Evolutionary conservation across 2,113 vertebrate species (phyloP).

Genomic region (Coturnix japonica): DNA sequence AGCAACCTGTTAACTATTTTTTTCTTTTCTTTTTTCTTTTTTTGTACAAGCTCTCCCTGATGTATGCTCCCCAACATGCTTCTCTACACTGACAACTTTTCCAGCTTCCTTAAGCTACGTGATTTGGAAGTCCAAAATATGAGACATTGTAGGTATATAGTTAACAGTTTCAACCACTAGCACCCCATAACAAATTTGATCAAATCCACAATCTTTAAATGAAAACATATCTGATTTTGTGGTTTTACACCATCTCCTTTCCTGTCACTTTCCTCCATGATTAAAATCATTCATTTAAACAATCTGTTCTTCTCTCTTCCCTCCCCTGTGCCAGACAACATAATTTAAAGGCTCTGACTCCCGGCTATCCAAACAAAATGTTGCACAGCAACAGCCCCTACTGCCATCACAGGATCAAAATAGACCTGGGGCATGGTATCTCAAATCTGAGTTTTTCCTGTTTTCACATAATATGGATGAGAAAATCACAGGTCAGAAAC

Average conservation of each 20-base stretch:
- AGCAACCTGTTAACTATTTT: not conserved
- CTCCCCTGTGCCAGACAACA: not conserved
- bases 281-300: constrained; percentile 4
- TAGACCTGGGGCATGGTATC: not conserved
- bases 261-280: not conserved
- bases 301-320: constrained; percentile 26
- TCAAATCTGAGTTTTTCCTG: not conserved
- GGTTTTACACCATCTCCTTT: not conserved
- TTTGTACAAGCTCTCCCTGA: not conserved
- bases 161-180: not conserved
- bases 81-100: not conserved
- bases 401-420: not conserved
- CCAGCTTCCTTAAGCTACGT: not conserved
- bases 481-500: not conserved
- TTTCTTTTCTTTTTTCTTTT: not conserved
- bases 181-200: not conserved
- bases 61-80: not conserved
- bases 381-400: constrained; percentile 13
- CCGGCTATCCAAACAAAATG: constrained; percentile 41
- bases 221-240: not conserved
- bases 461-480: not conserved
- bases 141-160: not conserved
- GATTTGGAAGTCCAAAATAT: not conserved
- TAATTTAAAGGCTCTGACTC: constrained; percentile 26
- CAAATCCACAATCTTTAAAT: not conserved